These are phyloP conservation scores for Oreochromis spilurus DNA, from an alignment of 2,113 vertebrate genomes.

Conservation along the genomic window DNA sequence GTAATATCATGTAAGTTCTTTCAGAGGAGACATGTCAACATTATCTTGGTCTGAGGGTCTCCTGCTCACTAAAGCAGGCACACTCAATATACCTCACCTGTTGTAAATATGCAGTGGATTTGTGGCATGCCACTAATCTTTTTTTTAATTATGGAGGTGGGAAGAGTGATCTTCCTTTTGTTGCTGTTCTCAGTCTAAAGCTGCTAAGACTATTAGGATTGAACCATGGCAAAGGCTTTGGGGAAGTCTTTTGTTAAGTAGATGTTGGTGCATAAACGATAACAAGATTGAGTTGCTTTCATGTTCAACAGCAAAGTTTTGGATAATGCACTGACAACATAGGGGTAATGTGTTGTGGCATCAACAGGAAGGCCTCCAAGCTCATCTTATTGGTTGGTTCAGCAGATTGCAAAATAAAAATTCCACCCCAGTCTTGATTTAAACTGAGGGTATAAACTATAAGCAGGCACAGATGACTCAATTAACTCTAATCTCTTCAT, in stretches of 20 bases:
- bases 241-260: constrained; percentile 56
- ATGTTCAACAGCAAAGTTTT: constrained; percentile 57
- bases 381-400: not conserved
- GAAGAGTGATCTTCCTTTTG: constrained; percentile 56
- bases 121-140: constrained; percentile 53
- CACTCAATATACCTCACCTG: constrained; percentile 35
- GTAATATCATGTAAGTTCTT: not conserved
- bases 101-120: constrained; percentile 52
- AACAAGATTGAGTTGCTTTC: constrained; percentile 64
- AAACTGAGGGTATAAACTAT: not conserved
- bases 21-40: not conserved
- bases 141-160: constrained; percentile 63
- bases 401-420: not conserved
- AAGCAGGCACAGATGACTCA: constrained; percentile 6
- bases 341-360: not conserved
- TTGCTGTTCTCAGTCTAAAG: constrained; percentile 53
- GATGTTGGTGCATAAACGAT: constrained; percentile 60
- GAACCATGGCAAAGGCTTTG: constrained; percentile 61
- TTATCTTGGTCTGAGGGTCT: constrained; percentile 1
- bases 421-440: not conserved
- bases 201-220: constrained; percentile 64
- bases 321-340: constrained; percentile 51
- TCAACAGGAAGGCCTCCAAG: not conserved
- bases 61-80: not conserved
- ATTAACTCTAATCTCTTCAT: constrained; percentile 2